A percentile compares a stretch with the other conserved stretches of the same genome.
phyloP scores from a whole-genome alignment of 2,113 vertebrate genomes.

The Mohoua ochrocephala region DNA sequence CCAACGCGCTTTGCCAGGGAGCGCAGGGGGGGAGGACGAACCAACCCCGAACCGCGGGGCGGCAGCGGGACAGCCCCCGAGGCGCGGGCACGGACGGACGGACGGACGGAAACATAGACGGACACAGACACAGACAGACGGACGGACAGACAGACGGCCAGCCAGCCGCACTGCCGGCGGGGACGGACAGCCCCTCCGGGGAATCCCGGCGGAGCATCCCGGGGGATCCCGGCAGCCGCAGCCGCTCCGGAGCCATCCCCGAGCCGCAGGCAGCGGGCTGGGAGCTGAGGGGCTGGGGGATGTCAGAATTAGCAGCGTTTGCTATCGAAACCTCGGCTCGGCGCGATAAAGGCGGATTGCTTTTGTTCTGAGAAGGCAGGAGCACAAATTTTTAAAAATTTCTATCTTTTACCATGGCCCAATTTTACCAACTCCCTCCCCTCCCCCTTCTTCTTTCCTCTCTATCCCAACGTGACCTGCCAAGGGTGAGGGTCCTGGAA shows the following conservation, averaged over 20 bases:
- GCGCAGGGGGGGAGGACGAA: background rate
- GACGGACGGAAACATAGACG: background rate
- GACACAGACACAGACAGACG: rapidly evolving
- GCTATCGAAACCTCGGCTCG: background rate
- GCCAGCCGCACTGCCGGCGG: background rate
- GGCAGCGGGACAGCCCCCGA: background rate
- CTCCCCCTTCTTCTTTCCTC: background rate
- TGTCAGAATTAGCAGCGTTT: background rate
- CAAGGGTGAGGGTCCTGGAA: background rate
- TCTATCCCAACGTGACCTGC: background rate
- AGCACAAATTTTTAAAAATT: background rate
- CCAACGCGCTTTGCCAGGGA: background rate
- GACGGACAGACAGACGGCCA: no score
- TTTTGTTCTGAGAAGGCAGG: background rate
- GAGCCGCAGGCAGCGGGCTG: background rate
- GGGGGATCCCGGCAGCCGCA: background rate
- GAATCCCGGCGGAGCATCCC: background rate
- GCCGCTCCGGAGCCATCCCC: background rate
- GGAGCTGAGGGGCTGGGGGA: background rate
- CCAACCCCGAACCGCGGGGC: background rate
- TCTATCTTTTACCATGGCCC: background rate
- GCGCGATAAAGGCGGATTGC: background rate
- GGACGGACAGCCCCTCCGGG: background rate
- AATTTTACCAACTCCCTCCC: background rate
- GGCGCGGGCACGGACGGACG: background rate